Evolutionary conservation across 2,888 invertebrate species (phyloP), one percentile per base, ranked within the genome.

Genomic region (Nephrotoma guestfalica): DNA sequence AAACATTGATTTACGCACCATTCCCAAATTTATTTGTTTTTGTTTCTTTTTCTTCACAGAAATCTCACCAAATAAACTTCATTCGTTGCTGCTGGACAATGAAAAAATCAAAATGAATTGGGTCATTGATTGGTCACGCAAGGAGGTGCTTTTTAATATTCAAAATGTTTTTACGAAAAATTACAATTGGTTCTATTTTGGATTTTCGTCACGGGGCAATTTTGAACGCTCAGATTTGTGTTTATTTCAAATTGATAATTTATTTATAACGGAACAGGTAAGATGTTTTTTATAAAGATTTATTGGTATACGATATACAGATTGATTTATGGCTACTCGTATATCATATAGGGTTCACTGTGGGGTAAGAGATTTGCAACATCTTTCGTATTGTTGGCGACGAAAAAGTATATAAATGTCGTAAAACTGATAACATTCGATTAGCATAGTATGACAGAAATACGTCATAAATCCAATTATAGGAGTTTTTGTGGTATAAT

Each of bases 141-240:
- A 91, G 88, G 91, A 91, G 88, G 91, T 92, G n/a, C 89, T 92
- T 7, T 92, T 92, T 88, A 91, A 92, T 88, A 88, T 92, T 86
- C 91, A 92, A 88, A 91, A 92, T 86, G 91, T 91, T 11, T 91
- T 92, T 88, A 90, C 90, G 86, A 90, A 90, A 88, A 89, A 91
- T 87, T 91, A 91, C 89, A 93, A 93, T 86, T 97, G 97, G 97
- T 95, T 97, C 89, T 97, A 96, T 0, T 89, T 97, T 86, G 97
- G 97, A 47, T 97, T 97, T 92, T 97, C 97, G 0, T 94, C 96
- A 89, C 94, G 96, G 87, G 97, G 97, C 0, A 93, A 94, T 85
- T 89, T 93, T 3, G 93, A 93, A 87, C 94, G 94, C 83, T 96
- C 97, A 0, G 97, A 98, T 91, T 94, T 96, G 87, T 97, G 97